A percentile compares a stretch with the other conserved stretches of the same genome.
Evolutionary conservation across 2,888 invertebrate genomes (phyloP).

Genomic region (Cremastinae sp.): DNA sequence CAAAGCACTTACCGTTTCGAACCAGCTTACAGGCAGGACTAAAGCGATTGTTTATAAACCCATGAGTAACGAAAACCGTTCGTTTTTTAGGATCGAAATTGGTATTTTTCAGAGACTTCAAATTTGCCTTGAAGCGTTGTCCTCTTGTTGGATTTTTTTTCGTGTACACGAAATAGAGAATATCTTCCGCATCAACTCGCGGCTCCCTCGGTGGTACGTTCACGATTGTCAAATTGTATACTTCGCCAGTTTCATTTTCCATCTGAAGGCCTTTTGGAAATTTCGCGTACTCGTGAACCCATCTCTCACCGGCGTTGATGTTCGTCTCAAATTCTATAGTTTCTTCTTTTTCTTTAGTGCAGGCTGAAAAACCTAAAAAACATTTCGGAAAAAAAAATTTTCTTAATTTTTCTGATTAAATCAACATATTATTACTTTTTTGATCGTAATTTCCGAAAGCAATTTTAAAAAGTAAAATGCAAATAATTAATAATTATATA

Average conservation of each 20-base stretch:
- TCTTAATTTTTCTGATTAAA: no score
- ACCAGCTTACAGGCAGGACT: constrained; percentile 63
- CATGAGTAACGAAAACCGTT: constrained; percentile 72
- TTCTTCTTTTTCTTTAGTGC: no score
- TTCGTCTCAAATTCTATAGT: no score
- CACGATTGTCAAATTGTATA: background rate
- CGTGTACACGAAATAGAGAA: background rate
- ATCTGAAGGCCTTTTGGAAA: background rate
- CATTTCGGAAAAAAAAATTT: background rate
- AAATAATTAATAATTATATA: no score
- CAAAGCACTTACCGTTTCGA: constrained; percentile 67
- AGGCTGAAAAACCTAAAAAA: no score
- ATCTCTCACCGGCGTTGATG: background rate
- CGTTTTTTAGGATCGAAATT: constrained; percentile 63
- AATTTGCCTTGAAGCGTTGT: background rate
- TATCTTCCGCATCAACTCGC: background rate
- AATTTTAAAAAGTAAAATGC: no score
- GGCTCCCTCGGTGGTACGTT: background rate
- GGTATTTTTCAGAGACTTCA: constrained; percentile 53
- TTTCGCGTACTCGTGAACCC: background rate
- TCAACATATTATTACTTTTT: no score
- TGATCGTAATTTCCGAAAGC: no score
- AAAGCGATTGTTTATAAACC: constrained; percentile 65
- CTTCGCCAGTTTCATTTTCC: background rate
- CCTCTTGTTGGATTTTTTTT: background rate